Conservation (phyloP, 2,888 invertebrate species). For the Vesta saturnalis region DNA sequence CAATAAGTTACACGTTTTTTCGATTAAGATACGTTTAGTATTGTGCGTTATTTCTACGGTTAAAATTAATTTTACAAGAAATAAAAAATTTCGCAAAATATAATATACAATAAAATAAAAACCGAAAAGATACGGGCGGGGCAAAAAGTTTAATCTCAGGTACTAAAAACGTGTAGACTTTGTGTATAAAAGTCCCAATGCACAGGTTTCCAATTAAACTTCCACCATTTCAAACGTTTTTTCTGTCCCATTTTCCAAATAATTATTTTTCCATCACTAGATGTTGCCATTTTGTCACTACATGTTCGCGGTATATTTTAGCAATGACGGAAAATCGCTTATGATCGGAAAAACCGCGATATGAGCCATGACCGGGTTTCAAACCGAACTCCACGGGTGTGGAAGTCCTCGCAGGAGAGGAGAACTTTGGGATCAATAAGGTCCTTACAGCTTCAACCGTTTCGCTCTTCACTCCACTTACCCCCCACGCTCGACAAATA, state of each 20-base stretch:
- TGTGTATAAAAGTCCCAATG: conserved; percentile 53
- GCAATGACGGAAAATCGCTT: conserved; percentile 34
- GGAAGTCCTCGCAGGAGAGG: conserved; percentile 51
- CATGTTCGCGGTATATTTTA: conserved; percentile 27
- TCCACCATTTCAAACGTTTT: conserved; percentile 58
- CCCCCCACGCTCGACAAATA: conserved; percentile 32
- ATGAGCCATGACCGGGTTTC: conserved; percentile 47
- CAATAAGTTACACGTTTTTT: conserved; percentile 38
- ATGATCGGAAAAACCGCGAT: conserved; percentile 38
- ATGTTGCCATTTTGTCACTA: conserved; percentile 44
- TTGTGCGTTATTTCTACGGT: conserved; percentile 46
- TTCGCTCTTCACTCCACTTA: conserved; percentile 35
- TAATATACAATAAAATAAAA: conserved; percentile 28
- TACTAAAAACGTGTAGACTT: conserved; percentile 50
- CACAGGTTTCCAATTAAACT: conserved; percentile 53
- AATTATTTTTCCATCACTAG: conserved; percentile 52
- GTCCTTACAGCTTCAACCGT: conserved; percentile 57
- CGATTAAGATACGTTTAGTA: conserved; percentile 47
- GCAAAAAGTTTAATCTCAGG: conserved; percentile 48
- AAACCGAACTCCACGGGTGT: conserved; percentile 52
- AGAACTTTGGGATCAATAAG: conserved; percentile 58
- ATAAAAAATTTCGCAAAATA: conserved; percentile 15
- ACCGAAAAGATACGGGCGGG: conserved; percentile 31
- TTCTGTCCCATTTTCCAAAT: conserved; percentile 53
- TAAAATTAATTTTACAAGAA: conserved; percentile 21